Conservation (phyloP, 2,113 vertebrate species). For the Neotoma lepida region DNA sequence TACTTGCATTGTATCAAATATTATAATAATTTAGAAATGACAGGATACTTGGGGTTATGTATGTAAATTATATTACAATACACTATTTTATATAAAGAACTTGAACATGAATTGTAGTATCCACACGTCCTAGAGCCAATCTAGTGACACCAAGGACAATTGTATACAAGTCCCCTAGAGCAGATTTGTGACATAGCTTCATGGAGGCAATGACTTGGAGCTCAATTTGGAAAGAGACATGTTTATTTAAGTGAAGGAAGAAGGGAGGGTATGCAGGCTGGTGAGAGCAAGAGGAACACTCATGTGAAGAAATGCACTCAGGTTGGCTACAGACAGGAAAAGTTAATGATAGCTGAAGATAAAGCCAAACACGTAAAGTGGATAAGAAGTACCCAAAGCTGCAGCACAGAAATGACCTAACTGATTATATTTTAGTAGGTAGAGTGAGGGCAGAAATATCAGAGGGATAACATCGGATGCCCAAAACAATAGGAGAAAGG, state of each 20-base stretch:
- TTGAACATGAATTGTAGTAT: not conserved
- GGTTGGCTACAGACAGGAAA: not conserved
- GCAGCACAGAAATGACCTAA: not conserved
- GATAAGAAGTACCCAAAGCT: not conserved
- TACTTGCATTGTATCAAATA: not conserved
- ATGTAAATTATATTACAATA: not conserved
- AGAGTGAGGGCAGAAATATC: conserved; percentile 24
- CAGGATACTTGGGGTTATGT: not conserved
- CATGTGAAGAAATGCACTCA: not conserved
- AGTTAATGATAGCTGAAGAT: not conserved
- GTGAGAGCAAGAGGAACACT: not conserved
- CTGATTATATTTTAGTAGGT: conserved; percentile 28
- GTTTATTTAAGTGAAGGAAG: not conserved
- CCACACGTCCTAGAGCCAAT: not conserved
- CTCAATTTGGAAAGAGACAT: not conserved
- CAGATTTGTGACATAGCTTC: not conserved
- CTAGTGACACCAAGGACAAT: not conserved
- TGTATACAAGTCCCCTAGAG: not conserved
- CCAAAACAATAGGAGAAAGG: conserved; percentile 15
- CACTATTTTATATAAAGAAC: not conserved
- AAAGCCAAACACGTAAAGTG: not conserved
- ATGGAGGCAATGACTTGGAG: not conserved
- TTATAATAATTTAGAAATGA: not conserved
- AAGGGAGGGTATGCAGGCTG: not conserved
- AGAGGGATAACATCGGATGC: not conserved